A percentile compares a stretch with the other conserved stretches of the same genome.
phyloP scores from a whole-genome alignment of 37 sponge, comb jelly and placozoan genomes.

The Trichoplax adhaerens region DNA sequence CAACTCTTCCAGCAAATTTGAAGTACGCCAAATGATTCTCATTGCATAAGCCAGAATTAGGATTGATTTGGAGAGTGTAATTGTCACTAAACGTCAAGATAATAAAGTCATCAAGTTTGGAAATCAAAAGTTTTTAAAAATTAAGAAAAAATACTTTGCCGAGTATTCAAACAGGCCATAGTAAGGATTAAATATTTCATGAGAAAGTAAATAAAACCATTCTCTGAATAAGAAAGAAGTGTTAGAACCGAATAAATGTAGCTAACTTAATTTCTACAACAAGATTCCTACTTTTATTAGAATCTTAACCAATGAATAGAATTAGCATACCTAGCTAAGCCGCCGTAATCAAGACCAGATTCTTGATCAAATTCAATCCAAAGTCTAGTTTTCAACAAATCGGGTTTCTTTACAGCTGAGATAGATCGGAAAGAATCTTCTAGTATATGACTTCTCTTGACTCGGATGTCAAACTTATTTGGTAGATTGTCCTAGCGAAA shows the following conservation, averaged over 20 bases:
- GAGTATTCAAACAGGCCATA: slow-evolving; percentile 95
- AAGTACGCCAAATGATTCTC: slow-evolving; percentile 80
- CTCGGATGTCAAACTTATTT: slow-evolving; percentile 55
- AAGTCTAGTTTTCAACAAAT: slow-evolving; percentile 35
- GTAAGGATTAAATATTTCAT: slow-evolving; percentile 98
- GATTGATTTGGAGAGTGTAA: slow-evolving; percentile 97
- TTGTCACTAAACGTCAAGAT: slow-evolving; percentile 57
- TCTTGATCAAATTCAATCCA: slow-evolving; percentile 90
- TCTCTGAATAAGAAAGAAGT: slow-evolving; percentile 40
- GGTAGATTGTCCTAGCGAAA: slow-evolving; percentile 28
- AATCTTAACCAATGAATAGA: neutral
- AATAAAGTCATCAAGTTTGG: neutral
- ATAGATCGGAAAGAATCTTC: slow-evolving; percentile 63
- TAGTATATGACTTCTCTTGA: slow-evolving; percentile 46
- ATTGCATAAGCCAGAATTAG: slow-evolving; percentile 81
- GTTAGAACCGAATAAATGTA: neutral
- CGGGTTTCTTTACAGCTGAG: slow-evolving; percentile 46
- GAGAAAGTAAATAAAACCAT: slow-evolving; percentile 88
- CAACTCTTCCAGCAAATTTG: slow-evolving; percentile 78
- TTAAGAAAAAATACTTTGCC: slow-evolving; percentile 41
- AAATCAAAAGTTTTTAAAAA: neutral
- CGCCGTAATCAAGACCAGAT: slow-evolving; percentile 88
- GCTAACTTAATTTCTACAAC: neutral
- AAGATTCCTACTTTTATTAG: neutral
- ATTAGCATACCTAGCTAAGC: slow-evolving; percentile 58